Base-by-base conservation (phyloP, 1,140 invertebrate genomes). In the Hylaeus anthracinus region DNA sequence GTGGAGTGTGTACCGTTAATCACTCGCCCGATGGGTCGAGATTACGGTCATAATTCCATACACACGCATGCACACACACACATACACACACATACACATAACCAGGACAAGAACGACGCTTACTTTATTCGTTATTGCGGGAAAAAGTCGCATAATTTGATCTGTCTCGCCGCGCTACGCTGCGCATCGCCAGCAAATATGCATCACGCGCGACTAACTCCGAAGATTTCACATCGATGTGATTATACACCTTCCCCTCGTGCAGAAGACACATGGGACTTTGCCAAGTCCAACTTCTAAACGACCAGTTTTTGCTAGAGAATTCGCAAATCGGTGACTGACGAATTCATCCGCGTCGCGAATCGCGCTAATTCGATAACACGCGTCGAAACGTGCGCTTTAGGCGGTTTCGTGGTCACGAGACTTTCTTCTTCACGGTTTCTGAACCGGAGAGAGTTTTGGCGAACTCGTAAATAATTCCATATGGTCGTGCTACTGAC, bases 111-210 rank as follows among this genome's bases (percentile, higher is more conserved):
- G 9, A 43, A 70, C 56, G 64, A 55, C 37, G 55, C 39, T 10
- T 51, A 55, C 43, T 8, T 53, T 43, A 12, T 61, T 69, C 12
- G 63, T 61, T 65, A 72, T 67, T 58, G 65, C 61, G 39, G 56
- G 83, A 77, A 85, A 85, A 85, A 84, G 69, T 85, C 78, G 84
- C 78, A 85, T 85, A 85, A 85, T 85, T 85, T 67, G 83, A 72
- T 85, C 69, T 81, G 55, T 85, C 83, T 85, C 83, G 39, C 83
- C 58, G 58, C 84, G 78, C 84, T 81, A 73, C 78, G 63, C 14
- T 73, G 83, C 83, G 3, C 67, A 26, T 12, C 43, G 60, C 10
- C 74, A 8, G 43, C 64, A 64, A 53, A 71, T 51, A 64, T 55
- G 53, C 39, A 63, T 48, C 65, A 64, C 61, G 56, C 67, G 75